Base-by-base conservation (phyloP, 2,888 invertebrate genomes). In the Chrysomela aeneicollis region DNA sequence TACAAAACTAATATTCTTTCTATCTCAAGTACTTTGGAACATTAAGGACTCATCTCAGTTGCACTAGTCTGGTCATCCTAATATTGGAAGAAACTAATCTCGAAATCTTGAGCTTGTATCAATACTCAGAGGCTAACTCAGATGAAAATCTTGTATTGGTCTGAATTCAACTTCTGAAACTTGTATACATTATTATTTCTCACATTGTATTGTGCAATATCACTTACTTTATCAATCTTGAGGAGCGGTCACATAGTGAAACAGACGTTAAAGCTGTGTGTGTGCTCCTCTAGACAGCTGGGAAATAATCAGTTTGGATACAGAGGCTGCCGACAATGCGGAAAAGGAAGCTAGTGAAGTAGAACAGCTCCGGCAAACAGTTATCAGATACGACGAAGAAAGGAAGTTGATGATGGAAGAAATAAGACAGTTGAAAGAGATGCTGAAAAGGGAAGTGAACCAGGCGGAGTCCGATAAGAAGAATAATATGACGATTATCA, bases 401-500 rank as follows among this genome's bases (percentile, higher is more conserved):
- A 83, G 81, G 26, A 84, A 77, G 76, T 78, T 74, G 78, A 82
- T 76, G 83, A 81, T 79, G 71, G 85, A 71, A 79, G 85, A 79
- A 81, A 85, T 81, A 30, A 70, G 81, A 3, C 85, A 93, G 85
- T 84, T 92, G 3, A 92, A 92, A 71, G 91, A 92, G 61, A 89
- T 93, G 84, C 85, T 94, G 70, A 88, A 92, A 67, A 84, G 90
- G 49, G 92, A 94, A 79, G 87, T 93, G 26, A 88, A 90, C 17
- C 89, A 90, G 74, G 89, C 91, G 1, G 90, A 92, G 72, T 86
- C 87, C 19, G 93, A 92, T 67, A 88, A 89, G 42, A 86, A 87
- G 5, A 88, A 92, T 77, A 93, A 92, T 80, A 86, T 88, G 49
- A 89, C 90, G 17, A 95, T 97, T 49, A 94, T 97, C 71, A 86